Conservation (phyloP, 2,113 vertebrate genomes). For the Rhea americana region DNA sequence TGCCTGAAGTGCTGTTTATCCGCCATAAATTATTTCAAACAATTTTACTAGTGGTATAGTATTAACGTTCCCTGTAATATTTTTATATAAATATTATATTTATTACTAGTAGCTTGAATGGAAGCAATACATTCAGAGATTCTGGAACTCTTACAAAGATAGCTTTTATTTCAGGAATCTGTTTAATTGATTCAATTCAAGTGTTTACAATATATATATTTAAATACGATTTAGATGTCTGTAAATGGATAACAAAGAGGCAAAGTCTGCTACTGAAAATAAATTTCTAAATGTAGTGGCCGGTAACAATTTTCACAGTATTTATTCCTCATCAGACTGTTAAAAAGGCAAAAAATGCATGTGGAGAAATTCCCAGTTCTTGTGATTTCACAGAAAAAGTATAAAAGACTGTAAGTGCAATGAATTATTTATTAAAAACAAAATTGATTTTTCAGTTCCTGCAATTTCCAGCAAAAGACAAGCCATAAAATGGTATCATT, state of each 20-base stretch:
- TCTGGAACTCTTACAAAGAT: conserved; percentile 45
- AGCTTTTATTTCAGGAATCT: conserved; percentile 46
- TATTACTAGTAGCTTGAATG: conserved; percentile 41
- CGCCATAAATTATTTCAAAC: conserved; percentile 68
- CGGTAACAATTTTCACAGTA: background rate
- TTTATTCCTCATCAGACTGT: background rate
- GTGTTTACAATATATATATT: conserved; percentile 23
- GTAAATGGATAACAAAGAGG: conserved; percentile 16
- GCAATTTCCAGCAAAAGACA: background rate
- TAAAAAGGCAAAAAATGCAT: background rate
- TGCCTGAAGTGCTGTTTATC: conserved; percentile 58
- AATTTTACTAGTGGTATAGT: conserved; percentile 28
- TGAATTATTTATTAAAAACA: conserved; percentile 40
- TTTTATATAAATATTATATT: conserved; percentile 60
- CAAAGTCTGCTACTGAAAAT: background rate
- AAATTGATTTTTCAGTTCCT: conserved; percentile 1
- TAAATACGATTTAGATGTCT: conserved; percentile 1
- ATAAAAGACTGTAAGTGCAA: background rate
- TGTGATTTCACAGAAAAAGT: background rate
- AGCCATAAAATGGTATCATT: background rate
- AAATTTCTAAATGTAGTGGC: background rate
- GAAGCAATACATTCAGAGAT: conserved; percentile 64
- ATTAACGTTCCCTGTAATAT: conserved; percentile 52
- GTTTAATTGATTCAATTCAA: conserved; percentile 42
- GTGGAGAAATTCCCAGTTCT: background rate